These are phyloP conservation scores for Phrynocephalus vlangalii DNA, from an alignment of 2,797 vertebrate genomes.

Conservation along the genomic window DNA sequence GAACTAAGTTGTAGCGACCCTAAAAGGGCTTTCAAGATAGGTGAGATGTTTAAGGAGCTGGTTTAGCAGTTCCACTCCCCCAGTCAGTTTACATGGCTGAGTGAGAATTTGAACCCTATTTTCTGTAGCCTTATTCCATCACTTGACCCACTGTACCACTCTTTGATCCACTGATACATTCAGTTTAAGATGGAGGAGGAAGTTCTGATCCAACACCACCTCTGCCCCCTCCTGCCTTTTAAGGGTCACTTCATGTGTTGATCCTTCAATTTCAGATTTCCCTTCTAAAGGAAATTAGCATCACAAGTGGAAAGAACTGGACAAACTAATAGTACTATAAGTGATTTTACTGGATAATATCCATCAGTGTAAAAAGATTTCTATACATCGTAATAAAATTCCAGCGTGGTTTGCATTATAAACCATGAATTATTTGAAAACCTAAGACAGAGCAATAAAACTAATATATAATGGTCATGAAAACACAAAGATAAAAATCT, in stretches of 20 bases:
- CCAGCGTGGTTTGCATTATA: not conserved
- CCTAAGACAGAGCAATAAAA: not conserved
- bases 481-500: not conserved
- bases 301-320: not conserved
- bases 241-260: not conserved
- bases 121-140: too few relatives aligned
- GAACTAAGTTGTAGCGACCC: too few relatives aligned
- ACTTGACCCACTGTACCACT: too few relatives aligned
- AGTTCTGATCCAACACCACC: not conserved
- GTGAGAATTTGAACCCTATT: too few relatives aligned
- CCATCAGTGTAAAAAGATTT: not conserved
- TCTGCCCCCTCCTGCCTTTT: not conserved
- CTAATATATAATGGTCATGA: not conserved
- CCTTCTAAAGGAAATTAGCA: not conserved
- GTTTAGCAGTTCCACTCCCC: too few relatives aligned
- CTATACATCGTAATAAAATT: not conserved
- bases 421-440: not conserved
- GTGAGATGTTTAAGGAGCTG: too few relatives aligned
- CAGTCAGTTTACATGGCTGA: too few relatives aligned
- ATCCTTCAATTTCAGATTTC: not conserved
- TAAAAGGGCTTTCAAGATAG: too few relatives aligned
- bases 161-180: not conserved
- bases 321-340: not conserved
- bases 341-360: not conserved
- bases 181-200: not conserved